These are phyloP conservation scores for Noctua pronuba DNA, from an alignment of 2,888 invertebrate genomes.

Conservation along the genomic window DNA sequence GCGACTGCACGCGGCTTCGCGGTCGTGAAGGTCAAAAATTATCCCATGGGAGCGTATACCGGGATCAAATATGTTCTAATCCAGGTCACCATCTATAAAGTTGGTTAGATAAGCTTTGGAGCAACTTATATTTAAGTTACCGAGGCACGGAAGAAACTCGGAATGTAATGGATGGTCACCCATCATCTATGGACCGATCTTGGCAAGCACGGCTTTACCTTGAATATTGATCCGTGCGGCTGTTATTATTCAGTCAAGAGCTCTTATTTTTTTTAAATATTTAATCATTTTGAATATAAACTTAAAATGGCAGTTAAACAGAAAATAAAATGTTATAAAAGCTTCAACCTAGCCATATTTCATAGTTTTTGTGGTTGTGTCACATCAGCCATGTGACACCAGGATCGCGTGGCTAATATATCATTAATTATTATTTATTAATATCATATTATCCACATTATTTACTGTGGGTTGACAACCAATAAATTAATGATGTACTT, in stretches of 20 bases:
- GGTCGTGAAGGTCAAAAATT: background rate
- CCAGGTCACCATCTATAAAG: background rate
- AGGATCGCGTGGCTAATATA: background rate
- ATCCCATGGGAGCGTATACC: background rate
- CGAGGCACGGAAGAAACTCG: too few relatives aligned
- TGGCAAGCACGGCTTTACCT: too few relatives aligned
- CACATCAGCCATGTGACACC: background rate
- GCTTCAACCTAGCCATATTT: background rate
- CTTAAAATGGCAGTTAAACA: too few relatives aligned
- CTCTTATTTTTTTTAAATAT: too few relatives aligned
- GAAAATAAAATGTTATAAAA: background rate
- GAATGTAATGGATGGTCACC: too few relatives aligned
- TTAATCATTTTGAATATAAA: too few relatives aligned
- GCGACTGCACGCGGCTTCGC: background rate
- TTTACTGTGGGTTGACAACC: background rate
- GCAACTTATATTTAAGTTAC: too few relatives aligned
- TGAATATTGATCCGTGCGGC: too few relatives aligned
- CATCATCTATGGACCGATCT: too few relatives aligned
- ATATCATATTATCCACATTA: background rate
- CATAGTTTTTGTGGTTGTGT: background rate
- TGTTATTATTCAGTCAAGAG: too few relatives aligned
- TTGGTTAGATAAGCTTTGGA: too few relatives aligned
- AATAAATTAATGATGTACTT: background rate
- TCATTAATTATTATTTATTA: conserved; percentile 7
- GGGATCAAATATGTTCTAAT: background rate